These are phyloP conservation scores for Mactromeris polynyma DNA, from an alignment of 2,888 invertebrate genomes.

Conservation along the genomic window DNA sequence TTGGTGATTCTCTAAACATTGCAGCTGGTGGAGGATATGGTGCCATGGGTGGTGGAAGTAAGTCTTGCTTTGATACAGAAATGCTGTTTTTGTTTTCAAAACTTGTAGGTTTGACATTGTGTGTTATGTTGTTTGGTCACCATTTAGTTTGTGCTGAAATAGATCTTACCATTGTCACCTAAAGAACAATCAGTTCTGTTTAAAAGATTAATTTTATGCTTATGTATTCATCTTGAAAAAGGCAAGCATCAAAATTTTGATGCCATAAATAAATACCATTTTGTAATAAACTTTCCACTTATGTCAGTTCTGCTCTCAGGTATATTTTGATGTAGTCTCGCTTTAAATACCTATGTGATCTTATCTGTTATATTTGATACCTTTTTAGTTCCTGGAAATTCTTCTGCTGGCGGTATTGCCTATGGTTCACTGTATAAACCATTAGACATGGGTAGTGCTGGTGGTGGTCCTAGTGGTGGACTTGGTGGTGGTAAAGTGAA, in stretches of 20 bases:
- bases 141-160: neutral
- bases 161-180: neutral
- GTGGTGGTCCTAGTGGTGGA: slow-evolving; percentile 73
- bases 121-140: neutral
- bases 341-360: too few relatives aligned
- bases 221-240: neutral
- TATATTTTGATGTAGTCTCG: too few relatives aligned
- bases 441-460: slow-evolving; percentile 70
- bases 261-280: too few relatives aligned
- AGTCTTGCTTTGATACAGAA: slow-evolving; percentile 2
- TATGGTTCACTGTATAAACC: slow-evolving; percentile 79
- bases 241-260: too few relatives aligned
- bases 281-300: too few relatives aligned
- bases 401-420: slow-evolving; percentile 64
- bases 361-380: too few relatives aligned
- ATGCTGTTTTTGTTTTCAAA: neutral
- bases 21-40: slow-evolving; percentile 78
- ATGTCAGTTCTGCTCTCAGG: too few relatives aligned
- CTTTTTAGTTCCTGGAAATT: slow-evolving; percentile 43
- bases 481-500: slow-evolving; percentile 75
- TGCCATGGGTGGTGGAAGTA: slow-evolving; percentile 73
- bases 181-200: neutral
- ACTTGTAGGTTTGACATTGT: neutral
- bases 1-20: slow-evolving; percentile 53
- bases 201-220: neutral